Evolutionary conservation across 2,113 vertebrate species (phyloP), one percentile per base, ranked within the genome.

Genomic region (Coryphaenoides rupestris): DNA sequence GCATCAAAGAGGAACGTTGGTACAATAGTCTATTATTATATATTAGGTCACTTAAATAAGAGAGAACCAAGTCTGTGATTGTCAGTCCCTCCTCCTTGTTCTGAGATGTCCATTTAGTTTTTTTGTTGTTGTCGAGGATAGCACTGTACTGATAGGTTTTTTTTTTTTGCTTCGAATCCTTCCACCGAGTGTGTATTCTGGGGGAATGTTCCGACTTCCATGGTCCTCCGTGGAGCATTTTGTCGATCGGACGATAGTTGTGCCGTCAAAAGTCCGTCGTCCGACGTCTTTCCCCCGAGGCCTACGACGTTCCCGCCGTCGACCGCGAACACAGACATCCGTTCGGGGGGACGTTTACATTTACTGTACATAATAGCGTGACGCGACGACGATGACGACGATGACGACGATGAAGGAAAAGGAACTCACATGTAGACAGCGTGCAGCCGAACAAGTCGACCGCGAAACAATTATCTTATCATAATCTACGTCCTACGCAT

Each of bases 31-130:
- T 81, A 84, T 83, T n/a, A n/a, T n/a, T 66, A 75, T 86, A 86
- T 85, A 85, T 62, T 86, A 89, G 81, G 84, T 83, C 87, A 89
- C 87, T 89, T 89, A 74, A 79, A 83, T 78, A 81, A 76, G 68
- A 85, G 75, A 80, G 79, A 84, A 70, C 78, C 72, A 81, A 82
- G 80, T 86, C 74, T 81, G 81, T 89, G 87, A 89, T 87, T 89
- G 87, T 89, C 87, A 84, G 77, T 81, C 79, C 75, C 71, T 83
- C 77, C 58, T 71, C n/a, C n/a, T n/a, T n/a, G 73, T 66, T 76
- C 75, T 54, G 69, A 78, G 77, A 76, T 76, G 66, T 76, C 74
- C 65, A 45, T 68, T 76, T 58, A 74, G 45, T 45, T n/a, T 56
- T 58, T 26, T 56, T 58, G 22, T 56, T 56, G 64, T 64, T 46